Evolutionary conservation across 2,888 invertebrate species (phyloP), one percentile per base, ranked within the genome.

Genomic region (Stomorhina lunata): DNA sequence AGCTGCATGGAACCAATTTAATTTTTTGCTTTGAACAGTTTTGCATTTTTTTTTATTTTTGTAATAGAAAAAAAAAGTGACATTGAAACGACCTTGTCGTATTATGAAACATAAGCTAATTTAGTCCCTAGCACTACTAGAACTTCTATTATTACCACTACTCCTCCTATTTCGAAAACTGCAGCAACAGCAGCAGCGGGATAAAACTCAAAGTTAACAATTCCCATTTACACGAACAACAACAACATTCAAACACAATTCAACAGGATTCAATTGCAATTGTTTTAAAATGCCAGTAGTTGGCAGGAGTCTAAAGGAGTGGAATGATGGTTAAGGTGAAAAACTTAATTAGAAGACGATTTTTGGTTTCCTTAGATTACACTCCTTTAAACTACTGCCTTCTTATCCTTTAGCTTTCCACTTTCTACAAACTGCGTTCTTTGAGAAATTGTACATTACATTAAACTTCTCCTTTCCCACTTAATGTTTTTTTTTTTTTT

Each of bases 41-140:
- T 63, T 63, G 25, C 73, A 43, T 50, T 77, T 50, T 63, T 66
- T 66, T 69, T 25, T 59, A 57, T 72, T 45, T 29, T 34, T 57
- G 25, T 57, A 40, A 57, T 40, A 40, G 32, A 27, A 79, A 34
- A 4, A 5, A 37, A 40, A 59, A 68, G 43, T 34, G 83, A 80
- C 80, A 83, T 83, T 83, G 83, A 80, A 83, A 75, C 57, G 77
- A 83, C 83, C 83, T 83, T 83, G 77, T 59, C 50, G 53, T 59
- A 68, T 68, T 80, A 80, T 80, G 71, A 77, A 83, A 72, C 79
- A 83, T 73, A 76, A 83, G 80, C 77, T 80, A 83, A 83, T 83
- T 82, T 75, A 82, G 57, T 55, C 32, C 57, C 57, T 32, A 48
- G 37, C 45, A 43, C 65, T 32, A 25, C 25, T 37, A 37, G 2